A percentile compares a stretch with the other conserved stretches of the same genome.
These are phyloP conservation scores for Morpho achilles DNA, from an alignment of 2,888 invertebrate species.

Conservation along the genomic window DNA sequence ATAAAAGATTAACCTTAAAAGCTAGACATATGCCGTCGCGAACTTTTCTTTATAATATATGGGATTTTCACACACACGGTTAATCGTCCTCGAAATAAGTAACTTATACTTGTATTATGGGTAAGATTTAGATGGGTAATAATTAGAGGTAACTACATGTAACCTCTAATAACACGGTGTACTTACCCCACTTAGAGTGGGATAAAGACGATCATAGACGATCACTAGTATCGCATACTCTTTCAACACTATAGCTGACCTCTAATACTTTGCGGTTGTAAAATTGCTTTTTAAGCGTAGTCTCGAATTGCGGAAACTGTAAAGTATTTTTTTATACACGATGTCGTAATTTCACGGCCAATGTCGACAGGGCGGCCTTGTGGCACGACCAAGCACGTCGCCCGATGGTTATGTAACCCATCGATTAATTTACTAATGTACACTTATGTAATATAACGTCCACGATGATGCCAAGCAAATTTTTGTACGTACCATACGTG, in stretches of 20 bases:
- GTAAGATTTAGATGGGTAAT: no score
- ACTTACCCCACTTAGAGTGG: no score
- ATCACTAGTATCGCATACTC: no score
- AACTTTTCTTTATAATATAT: no score
- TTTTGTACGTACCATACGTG: not conserved
- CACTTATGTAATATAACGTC: slow-evolving; percentile 29
- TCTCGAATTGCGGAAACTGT: slow-evolving; percentile 72
- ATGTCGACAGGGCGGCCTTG: slow-evolving; percentile 74
- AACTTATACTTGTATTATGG: no score
- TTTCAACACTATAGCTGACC: slow-evolving; percentile 6
- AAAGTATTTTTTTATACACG: slow-evolving; percentile 55
- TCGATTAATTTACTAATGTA: slow-evolving; percentile 59
- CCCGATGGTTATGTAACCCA: slow-evolving; percentile 63
- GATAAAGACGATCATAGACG: no score
- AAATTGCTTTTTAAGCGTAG: slow-evolving; percentile 20
- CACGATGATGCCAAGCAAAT: not conserved
- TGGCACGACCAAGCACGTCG: slow-evolving; percentile 58
- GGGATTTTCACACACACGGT: no score
- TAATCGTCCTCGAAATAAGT: no score
- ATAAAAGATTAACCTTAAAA: no score
- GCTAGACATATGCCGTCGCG: no score
- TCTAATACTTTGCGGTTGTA: slow-evolving; percentile 14
- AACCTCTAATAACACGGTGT: no score
- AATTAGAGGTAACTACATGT: no score
- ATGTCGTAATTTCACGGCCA: slow-evolving; percentile 71